phyloP scores from a whole-genome alignment of 2,888 invertebrate genomes.

The Chouioia cunea region DNA sequence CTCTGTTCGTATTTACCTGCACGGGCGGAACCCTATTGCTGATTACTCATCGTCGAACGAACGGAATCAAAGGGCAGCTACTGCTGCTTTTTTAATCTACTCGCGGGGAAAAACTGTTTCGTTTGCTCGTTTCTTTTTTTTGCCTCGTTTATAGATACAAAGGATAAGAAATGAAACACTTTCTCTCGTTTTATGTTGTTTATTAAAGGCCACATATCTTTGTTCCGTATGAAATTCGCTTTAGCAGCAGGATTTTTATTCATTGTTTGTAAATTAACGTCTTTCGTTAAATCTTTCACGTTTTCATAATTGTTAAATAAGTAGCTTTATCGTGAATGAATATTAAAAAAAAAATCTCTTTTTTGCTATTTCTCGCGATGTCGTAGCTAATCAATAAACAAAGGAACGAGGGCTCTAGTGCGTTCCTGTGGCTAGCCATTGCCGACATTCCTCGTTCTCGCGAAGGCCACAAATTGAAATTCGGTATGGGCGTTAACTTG shows the following conservation, averaged over 20 bases:
- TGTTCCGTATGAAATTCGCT: background rate
- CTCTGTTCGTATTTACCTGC: too few relatives aligned
- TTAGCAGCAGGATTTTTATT: background rate
- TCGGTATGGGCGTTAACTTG: constrained; percentile 44
- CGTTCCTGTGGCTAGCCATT: background rate
- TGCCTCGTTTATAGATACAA: background rate
- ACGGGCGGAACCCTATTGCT: constrained; percentile 22
- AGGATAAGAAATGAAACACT: too few relatives aligned
- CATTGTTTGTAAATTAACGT: background rate
- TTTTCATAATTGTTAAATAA: too few relatives aligned
- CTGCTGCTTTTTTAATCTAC: constrained; percentile 24
- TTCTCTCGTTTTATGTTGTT: too few relatives aligned
- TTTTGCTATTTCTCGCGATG: too few relatives aligned
- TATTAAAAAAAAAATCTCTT: too few relatives aligned
- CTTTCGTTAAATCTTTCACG: too few relatives aligned
- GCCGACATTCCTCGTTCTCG: constrained; percentile 27
- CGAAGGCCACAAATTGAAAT: constrained; percentile 43
- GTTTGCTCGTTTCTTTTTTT: constrained; percentile 9
- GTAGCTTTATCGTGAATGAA: background rate
- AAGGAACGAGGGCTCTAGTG: constrained; percentile 16
- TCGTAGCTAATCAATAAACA: constrained; percentile 33
- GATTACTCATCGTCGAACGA: constrained; percentile 41
- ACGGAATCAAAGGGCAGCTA: constrained; percentile 28
- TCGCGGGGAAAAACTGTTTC: constrained; percentile 11
- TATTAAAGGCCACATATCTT: background rate